phyloP scores from a whole-genome alignment of 2,113 vertebrate species.

The Cyprichromis sp. region DNA sequence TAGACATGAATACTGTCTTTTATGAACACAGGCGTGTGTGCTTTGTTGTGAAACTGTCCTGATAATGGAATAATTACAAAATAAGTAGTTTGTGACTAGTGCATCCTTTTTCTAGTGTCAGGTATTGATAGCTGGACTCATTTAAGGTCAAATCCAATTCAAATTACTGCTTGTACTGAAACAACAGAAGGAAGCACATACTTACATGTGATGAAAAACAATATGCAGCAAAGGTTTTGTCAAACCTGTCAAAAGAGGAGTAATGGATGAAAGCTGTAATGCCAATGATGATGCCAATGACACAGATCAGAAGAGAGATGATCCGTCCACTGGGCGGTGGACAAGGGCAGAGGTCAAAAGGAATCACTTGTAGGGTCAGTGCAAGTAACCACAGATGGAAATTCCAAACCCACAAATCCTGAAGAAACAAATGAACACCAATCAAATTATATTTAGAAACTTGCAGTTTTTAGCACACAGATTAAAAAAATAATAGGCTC shows the following conservation, averaged over 20 bases:
- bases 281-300: conserved; percentile 65
- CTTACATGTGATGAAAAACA: conserved; percentile 75
- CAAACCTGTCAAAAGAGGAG: conserved; percentile 66
- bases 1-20: background rate
- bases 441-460: background rate
- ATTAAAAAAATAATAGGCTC: background rate
- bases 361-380: background rate
- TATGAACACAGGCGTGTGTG: background rate
- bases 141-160: background rate
- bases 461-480: background rate
- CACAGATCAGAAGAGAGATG: conserved; percentile 62
- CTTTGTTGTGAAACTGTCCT: background rate
- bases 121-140: background rate
- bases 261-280: conserved; percentile 70
- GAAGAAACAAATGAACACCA: background rate
- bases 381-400: background rate
- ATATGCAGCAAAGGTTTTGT: conserved; percentile 71
- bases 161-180: background rate
- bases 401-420: background rate
- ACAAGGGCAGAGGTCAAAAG: conserved; percentile 34
- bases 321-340: conserved; percentile 40
- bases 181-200: background rate
- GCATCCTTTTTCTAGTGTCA: background rate
- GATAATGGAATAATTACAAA: background rate
- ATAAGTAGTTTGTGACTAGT: background rate